A percentile compares a stretch with the other conserved stretches of the same genome.
phyloP scores from a whole-genome alignment of 2,113 vertebrate genomes.

The Megaleporinus macrocephalus region DNA sequence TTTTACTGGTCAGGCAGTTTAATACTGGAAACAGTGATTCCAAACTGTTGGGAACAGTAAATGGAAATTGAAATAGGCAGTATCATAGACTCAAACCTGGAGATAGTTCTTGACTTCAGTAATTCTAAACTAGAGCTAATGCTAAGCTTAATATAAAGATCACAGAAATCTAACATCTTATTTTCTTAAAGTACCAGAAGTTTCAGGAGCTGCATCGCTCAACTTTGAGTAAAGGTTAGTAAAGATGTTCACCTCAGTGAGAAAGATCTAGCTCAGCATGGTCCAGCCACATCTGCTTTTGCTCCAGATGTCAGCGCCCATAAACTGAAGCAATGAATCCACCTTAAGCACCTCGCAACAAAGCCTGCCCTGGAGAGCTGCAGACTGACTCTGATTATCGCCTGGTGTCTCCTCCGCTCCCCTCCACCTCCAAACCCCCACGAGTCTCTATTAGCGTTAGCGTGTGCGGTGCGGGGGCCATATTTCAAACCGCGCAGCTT shows the following conservation, averaged over 20 bases:
- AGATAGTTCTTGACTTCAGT: no score
- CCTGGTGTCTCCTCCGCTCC: background rate
- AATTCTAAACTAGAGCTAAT: no score
- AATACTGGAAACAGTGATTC: no score
- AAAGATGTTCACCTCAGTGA: slow-evolving; percentile 33
- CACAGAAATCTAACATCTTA: background rate
- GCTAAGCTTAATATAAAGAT: no score
- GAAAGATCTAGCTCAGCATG: slow-evolving; percentile 27
- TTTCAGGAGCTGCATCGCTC: background rate
- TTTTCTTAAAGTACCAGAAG: background rate
- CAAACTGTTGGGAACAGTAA: no score
- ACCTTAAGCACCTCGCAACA: slow-evolving; percentile 15
- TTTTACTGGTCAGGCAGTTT: no score
- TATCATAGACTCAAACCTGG: no score
- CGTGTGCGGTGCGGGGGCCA: slow-evolving; percentile 27
- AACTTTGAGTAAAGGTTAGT: slow-evolving; percentile 28
- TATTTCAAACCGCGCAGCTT: slow-evolving; percentile 64
- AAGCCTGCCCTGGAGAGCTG: background rate
- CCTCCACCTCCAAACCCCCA: background rate
- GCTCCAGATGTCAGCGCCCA: slow-evolving; percentile 38
- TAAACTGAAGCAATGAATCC: slow-evolving; percentile 6
- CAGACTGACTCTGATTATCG: background rate
- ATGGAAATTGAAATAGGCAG: no score
- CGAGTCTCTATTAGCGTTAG: slow-evolving; percentile 32
- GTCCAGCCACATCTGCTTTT: slow-evolving; percentile 5